Conservation (phyloP, 2,888 invertebrate species). For the Agrotis exclamationis region DNA sequence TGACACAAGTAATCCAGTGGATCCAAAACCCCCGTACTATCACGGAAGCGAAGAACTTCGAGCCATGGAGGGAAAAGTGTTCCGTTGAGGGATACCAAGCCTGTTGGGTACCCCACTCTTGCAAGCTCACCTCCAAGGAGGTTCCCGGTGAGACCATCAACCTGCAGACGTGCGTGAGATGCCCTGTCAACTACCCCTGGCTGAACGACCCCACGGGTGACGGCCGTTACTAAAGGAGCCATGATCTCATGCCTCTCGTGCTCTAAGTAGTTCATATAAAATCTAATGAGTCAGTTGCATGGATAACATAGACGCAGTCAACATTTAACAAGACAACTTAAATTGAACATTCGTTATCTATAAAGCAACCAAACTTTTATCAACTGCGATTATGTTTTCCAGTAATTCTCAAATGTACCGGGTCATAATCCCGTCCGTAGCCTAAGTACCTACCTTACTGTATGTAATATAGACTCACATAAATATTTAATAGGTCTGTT, state of each 20-base stretch:
- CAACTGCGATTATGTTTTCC: constrained; percentile 83
- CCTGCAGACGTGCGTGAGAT: constrained; percentile 97
- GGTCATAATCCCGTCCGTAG: constrained; percentile 91
- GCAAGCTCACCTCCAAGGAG: constrained; percentile 97
- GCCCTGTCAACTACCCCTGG: constrained; percentile 99
- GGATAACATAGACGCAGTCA: constrained; percentile 82
- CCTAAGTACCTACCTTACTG: constrained; percentile 89
- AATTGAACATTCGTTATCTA: constrained; percentile 36
- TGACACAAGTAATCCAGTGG: constrained; percentile 99
- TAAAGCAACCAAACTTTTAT: constrained; percentile 45
- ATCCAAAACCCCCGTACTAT: constrained; percentile 97
- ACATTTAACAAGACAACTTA: constrained; percentile 52
- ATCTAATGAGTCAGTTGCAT: constrained; percentile 81
- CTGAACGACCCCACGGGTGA: constrained; percentile 97
- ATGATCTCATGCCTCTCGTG: constrained; percentile 87
- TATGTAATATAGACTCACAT: constrained; percentile 91
- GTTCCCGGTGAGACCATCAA: constrained; percentile 98
- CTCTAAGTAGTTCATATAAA: constrained; percentile 86
- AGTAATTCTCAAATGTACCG: constrained; percentile 89
- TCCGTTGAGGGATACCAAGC: constrained; percentile 95
- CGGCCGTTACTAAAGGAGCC: constrained; percentile 94
- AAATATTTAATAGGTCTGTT: constrained; percentile 91
- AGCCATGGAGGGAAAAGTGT: constrained; percentile 98
- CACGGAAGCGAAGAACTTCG: constrained; percentile 97
- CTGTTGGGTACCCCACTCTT: constrained; percentile 97